Conservation (phyloP, 1,140 invertebrate genomes). For the Notospermus geniculatus region DNA sequence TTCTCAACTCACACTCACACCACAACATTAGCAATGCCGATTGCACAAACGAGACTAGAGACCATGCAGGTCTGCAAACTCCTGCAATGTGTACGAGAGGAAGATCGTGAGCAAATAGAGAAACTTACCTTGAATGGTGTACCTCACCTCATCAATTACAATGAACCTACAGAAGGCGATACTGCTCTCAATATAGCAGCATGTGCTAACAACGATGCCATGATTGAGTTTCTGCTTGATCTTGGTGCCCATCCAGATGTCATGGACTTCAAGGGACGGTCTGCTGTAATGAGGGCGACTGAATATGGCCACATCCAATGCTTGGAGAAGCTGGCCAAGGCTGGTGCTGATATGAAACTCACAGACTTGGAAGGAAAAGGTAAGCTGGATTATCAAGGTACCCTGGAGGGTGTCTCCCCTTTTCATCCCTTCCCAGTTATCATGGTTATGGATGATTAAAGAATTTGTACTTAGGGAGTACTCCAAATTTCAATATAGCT, state of each 20-base stretch:
- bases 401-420: too few relatives aligned
- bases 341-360: slow-evolving; percentile 51
- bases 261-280: slow-evolving; percentile 51
- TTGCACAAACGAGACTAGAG: slow-evolving; percentile 46
- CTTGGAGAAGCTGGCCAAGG: slow-evolving; percentile 45
- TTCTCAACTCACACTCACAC: background rate
- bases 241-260: slow-evolving; percentile 56
- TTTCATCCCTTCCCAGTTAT: too few relatives aligned
- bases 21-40: slow-evolving; percentile 43
- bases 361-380: slow-evolving; percentile 55
- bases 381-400: too few relatives aligned
- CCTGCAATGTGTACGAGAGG: slow-evolving; percentile 52
- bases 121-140: slow-evolving; percentile 51
- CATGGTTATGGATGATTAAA: too few relatives aligned
- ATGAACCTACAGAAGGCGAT: slow-evolving; percentile 49
- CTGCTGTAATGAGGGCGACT: slow-evolving; percentile 53
- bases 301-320: slow-evolving; percentile 55
- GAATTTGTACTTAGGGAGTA: background rate
- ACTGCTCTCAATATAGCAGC: slow-evolving; percentile 52
- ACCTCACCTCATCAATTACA: slow-evolving; percentile 55
- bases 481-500: too few relatives aligned
- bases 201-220: slow-evolving; percentile 49
- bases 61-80: slow-evolving; percentile 55
- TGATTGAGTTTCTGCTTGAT: slow-evolving; percentile 49
- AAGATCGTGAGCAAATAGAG: slow-evolving; percentile 48